A percentile compares a stretch with the other conserved stretches of the same genome.
Conservation (phyloP, 2,797 vertebrate species). For the Gambelia wislizenii region DNA sequence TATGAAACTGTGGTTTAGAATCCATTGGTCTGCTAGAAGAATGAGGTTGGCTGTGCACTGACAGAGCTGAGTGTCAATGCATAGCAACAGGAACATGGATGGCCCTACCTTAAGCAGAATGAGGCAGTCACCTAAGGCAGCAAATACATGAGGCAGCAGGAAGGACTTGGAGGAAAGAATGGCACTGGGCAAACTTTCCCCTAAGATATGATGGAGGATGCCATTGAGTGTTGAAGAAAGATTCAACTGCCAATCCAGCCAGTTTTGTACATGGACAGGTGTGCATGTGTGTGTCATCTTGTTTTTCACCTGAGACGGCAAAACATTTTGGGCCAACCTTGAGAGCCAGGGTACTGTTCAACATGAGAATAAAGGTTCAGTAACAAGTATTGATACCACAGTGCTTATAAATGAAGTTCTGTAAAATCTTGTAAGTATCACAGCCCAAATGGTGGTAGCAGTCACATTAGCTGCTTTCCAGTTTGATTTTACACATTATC, state of each 20-base stretch:
- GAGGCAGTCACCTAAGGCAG: no score
- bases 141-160: no score
- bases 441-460: slow-evolving; percentile 10
- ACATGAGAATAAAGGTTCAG: background rate
- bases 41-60: background rate
- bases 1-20: background rate
- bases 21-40: background rate
- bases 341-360: slow-evolving; percentile 9
- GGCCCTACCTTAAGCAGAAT: no score
- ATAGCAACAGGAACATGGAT: background rate
- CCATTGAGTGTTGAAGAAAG: no score
- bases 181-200: no score
- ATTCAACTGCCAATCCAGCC: no score
- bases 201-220: no score
- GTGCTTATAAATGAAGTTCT: slow-evolving; percentile 2
- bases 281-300: no score
- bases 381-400: background rate
- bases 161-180: no score
- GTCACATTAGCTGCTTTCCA: fast-evolving
- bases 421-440: slow-evolving; percentile 15
- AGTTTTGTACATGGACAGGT: no score
- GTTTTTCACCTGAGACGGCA: no score
- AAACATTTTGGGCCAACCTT: no score
- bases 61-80: slow-evolving; percentile 11
- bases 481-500: background rate